These are phyloP conservation scores for Chlamydotis undulata DNA, from an alignment of 2,113 vertebrate species.

Conservation along the genomic window DNA sequence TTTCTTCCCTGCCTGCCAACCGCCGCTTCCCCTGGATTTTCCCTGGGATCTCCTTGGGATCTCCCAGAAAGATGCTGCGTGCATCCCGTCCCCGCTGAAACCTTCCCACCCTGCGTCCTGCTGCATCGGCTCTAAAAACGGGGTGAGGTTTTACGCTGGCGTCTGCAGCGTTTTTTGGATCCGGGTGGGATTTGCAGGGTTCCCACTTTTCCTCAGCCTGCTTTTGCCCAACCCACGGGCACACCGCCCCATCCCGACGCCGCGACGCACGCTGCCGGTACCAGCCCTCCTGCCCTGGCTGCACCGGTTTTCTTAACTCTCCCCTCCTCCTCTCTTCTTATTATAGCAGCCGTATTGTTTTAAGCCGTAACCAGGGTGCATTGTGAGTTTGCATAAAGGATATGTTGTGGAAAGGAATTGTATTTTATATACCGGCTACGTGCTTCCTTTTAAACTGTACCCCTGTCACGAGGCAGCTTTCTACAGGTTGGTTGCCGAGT, in stretches of 20 bases:
- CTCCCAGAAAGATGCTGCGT: not conserved
- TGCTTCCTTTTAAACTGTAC: constrained; percentile 70
- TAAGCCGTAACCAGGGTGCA: not conserved
- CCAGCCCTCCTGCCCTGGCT: not conserved
- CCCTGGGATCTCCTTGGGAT: not conserved
- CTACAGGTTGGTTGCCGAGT: constrained; percentile 67
- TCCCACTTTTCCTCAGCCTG: not conserved
- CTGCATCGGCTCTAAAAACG: not conserved
- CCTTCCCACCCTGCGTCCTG: not conserved
- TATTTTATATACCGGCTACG: constrained; percentile 44
- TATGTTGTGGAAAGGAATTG: constrained; percentile 38
- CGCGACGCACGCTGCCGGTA: rapidly evolving
- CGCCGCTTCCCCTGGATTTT: rapidly evolving
- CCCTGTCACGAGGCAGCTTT: constrained; percentile 73
- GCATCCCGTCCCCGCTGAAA: not conserved
- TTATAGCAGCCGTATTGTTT: constrained; percentile 18
- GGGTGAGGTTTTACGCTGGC: rapidly evolving
- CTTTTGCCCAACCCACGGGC: not conserved
- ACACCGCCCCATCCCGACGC: rapidly evolving
- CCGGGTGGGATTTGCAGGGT: not conserved
- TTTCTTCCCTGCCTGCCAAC: not conserved
- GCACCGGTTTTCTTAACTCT: not conserved
- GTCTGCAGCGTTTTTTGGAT: not conserved
- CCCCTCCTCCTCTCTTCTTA: constrained; percentile 15
- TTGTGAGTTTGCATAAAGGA: constrained; percentile 68